phyloP scores from a whole-genome alignment of 2,113 vertebrate genomes.

The Onychostruthus taczanowskii region DNA sequence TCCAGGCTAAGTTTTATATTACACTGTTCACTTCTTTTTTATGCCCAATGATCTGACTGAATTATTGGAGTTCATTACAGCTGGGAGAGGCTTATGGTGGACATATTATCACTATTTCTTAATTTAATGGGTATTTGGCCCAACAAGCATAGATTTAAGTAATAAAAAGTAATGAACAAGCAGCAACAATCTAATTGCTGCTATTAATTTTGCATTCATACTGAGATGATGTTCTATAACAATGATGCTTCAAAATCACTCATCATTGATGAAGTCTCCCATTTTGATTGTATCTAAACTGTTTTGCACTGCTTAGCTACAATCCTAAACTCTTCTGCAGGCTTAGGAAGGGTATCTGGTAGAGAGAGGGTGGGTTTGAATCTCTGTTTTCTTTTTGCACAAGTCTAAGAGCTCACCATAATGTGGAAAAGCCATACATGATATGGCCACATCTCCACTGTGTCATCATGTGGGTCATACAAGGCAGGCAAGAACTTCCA shows the following conservation, averaged over 20 bases:
- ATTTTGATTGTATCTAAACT: not conserved
- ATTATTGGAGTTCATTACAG: not conserved
- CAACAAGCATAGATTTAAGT: not conserved
- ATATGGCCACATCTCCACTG: not conserved
- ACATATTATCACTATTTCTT: not conserved
- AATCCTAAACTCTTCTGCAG: not conserved
- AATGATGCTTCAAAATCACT: not conserved
- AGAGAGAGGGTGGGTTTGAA: not conserved
- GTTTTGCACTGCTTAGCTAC: not conserved
- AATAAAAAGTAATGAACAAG: not conserved
- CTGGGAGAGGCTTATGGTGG: rapidly evolving
- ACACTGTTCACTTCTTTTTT: not conserved
- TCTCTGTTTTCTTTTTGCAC: not conserved
- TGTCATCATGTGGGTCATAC: not conserved
- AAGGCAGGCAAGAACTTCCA: not conserved
- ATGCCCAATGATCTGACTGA: not conserved
- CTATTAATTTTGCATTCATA: not conserved
- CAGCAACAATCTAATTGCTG: not conserved
- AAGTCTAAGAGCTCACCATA: not conserved
- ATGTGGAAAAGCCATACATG: not conserved
- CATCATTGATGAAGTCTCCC: not conserved
- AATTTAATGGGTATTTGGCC: not conserved
- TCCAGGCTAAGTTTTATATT: not conserved
- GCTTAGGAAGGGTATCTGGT: not conserved
- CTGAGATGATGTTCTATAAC: not conserved